phyloP scores from a whole-genome alignment of 2,888 invertebrate species.

The Epistrophe eligans region DNA sequence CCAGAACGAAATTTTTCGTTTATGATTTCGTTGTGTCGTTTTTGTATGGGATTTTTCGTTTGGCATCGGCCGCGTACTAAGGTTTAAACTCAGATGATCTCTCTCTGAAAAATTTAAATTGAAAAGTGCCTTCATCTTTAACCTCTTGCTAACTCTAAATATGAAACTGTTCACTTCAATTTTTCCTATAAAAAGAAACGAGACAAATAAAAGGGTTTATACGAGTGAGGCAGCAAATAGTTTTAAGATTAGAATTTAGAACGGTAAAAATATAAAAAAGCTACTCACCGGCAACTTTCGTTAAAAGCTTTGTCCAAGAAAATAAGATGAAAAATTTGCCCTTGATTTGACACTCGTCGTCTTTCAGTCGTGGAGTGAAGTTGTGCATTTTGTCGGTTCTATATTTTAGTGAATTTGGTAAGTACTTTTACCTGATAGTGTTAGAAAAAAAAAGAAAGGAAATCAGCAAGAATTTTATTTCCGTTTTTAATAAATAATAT shows the following conservation, averaged over 20 bases:
- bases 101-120: background rate
- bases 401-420: slow-evolving; percentile 65
- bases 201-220: background rate
- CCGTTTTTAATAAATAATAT: background rate
- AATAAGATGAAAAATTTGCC: slow-evolving; percentile 74
- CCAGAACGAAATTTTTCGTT: no score
- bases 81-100: no score
- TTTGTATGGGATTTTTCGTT: no score
- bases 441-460: background rate
- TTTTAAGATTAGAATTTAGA: slow-evolving; percentile 29
- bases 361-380: slow-evolving; percentile 68
- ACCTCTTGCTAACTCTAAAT: background rate
- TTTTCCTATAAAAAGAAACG: background rate
- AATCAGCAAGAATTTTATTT: background rate
- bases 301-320: slow-evolving; percentile 65
- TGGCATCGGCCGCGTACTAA: no score
- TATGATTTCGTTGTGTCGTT: no score
- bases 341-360: slow-evolving; percentile 76
- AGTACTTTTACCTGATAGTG: slow-evolving; percentile 36
- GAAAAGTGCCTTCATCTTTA: background rate
- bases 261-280: slow-evolving; percentile 29
- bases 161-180: background rate
- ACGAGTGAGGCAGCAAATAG: slow-evolving; percentile 28
- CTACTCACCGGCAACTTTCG: slow-evolving; percentile 49
- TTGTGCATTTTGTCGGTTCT: slow-evolving; percentile 69